Evolutionary conservation across 2,113 vertebrate species (phyloP).

Genomic region (Poicephalus gulielmi): DNA sequence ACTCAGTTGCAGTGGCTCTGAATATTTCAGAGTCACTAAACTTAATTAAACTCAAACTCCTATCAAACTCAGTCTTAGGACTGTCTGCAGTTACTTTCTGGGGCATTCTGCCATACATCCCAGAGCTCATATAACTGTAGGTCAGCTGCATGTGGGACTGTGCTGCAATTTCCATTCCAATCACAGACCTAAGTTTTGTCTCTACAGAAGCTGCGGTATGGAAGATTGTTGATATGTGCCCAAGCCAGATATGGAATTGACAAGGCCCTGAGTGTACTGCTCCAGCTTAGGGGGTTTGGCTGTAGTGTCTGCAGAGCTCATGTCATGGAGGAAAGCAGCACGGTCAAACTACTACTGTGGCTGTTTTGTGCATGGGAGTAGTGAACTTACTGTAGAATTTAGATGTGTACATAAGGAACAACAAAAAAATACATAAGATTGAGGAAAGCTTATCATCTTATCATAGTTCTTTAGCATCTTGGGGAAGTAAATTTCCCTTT

Average conservation of each 20-base stretch:
- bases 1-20: not conserved
- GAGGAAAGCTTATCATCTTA: not conserved
- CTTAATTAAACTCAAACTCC: not conserved
- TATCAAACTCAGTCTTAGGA: not conserved
- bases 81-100: not conserved
- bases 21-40: not conserved
- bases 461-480: not conserved
- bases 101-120: not conserved
- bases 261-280: no score
- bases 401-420: not conserved
- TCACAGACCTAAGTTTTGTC: not conserved
- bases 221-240: not conserved
- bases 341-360: not conserved
- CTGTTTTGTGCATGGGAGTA: not conserved
- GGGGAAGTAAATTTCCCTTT: not conserved
- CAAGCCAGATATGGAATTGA: not conserved
- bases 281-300: not conserved
- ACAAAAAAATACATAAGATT: not conserved
- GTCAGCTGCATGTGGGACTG: not conserved
- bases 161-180: not conserved
- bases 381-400: not conserved
- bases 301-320: not conserved
- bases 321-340: not conserved
- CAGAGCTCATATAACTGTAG: not conserved
- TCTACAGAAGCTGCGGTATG: not conserved